Evolutionary conservation across 1,140 invertebrate species (phyloP).

Genomic region (Drosophila bocqueti): DNA sequence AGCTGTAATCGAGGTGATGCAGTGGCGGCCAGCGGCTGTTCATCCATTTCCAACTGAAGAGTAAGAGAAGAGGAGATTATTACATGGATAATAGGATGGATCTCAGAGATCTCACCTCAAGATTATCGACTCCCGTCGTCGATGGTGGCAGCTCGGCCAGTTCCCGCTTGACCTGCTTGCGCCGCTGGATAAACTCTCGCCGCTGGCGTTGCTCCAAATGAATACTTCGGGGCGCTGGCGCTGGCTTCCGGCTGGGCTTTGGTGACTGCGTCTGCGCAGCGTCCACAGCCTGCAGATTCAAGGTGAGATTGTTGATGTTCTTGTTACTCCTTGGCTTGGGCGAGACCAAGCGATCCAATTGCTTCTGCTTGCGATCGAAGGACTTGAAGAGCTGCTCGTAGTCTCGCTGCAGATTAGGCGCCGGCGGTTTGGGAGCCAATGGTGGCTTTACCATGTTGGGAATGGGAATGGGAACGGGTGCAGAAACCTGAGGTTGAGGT

Average conservation of each 20-base stretch:
- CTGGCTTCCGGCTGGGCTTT: constrained; percentile 68
- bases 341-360: constrained; percentile 44
- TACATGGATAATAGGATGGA: neutral
- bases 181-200: constrained; percentile 86
- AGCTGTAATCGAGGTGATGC: constrained; percentile 49
- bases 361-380: constrained; percentile 81
- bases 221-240: constrained; percentile 86
- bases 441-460: constrained; percentile 54
- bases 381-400: constrained; percentile 83
- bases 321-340: constrained; percentile 67
- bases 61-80: neutral
- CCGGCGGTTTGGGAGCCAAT: constrained; percentile 60
- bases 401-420: constrained; percentile 67
- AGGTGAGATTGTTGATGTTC: constrained; percentile 82
- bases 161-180: constrained; percentile 62
- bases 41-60: constrained; percentile 16
- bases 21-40: constrained; percentile 29
- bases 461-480: constrained; percentile 10
- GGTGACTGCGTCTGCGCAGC: constrained; percentile 46
- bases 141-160: constrained; percentile 53
- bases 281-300: constrained; percentile 60
- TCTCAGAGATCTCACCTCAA: constrained; percentile 22
- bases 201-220: constrained; percentile 82
- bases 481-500: neutral
- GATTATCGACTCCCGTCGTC: constrained; percentile 13